Evolutionary conservation across 2,888 invertebrate genomes (phyloP).

Genomic region (Dryadula phaetusa): DNA sequence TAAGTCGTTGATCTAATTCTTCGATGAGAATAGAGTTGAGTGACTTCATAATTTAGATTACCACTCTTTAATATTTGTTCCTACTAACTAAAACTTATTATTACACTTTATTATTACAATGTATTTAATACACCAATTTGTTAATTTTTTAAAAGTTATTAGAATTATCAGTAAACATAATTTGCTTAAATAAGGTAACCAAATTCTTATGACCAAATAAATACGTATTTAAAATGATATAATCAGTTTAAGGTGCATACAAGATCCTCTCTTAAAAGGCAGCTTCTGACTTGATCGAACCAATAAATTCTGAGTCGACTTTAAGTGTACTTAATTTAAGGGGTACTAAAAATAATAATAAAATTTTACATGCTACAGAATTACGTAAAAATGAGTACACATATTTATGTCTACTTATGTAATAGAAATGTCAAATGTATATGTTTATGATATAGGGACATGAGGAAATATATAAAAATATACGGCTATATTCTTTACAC

Average conservation of each 20-base stretch:
- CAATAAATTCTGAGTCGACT: conserved; percentile 32
- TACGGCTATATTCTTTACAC: too few species aligned
- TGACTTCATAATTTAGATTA: too few species aligned
- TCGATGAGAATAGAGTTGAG: too few species aligned
- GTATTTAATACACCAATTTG: neutral
- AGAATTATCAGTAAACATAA: conserved; percentile 2
- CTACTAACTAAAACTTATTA: too few species aligned
- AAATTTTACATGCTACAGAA: conserved; percentile 46
- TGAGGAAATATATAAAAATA: too few species aligned
- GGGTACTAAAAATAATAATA: conserved; percentile 47
- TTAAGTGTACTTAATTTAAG: conserved; percentile 42
- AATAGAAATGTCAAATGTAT: neutral
- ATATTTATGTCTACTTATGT: conserved; percentile 35
- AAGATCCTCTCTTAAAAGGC: conserved; percentile 22
- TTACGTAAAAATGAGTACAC: conserved; percentile 48
- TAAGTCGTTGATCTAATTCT: too few species aligned
- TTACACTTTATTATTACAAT: neutral
- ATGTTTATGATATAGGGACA: neutral
- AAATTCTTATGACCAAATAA: conserved; percentile 2
- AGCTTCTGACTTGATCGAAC: conserved; percentile 35
- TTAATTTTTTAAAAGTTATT: neutral
- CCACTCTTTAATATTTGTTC: too few species aligned
- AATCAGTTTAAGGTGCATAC: neutral
- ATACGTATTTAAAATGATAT: neutral
- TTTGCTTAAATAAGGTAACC: neutral